phyloP scores from a whole-genome alignment of 1,140 invertebrate genomes.

The Parasteatoda tepidariorum region DNA sequence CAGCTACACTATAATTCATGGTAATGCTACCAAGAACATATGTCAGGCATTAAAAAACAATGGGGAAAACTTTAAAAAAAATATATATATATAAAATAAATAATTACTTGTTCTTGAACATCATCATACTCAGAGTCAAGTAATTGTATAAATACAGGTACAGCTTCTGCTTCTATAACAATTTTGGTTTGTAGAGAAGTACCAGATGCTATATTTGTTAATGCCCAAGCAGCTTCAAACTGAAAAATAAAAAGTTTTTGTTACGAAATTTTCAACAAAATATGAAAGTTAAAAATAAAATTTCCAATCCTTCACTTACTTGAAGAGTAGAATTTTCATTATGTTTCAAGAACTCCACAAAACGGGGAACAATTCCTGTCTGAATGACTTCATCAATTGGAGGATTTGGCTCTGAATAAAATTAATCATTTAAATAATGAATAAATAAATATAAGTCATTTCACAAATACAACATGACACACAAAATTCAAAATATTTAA shows the following conservation, averaged over 20 bases:
- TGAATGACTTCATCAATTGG: conserved; percentile 99
- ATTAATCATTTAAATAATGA: too few species aligned
- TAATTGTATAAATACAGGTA: conserved; percentile 90
- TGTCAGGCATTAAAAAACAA: too few species aligned
- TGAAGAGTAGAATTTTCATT: conserved; percentile 85
- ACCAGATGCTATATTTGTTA: conserved; percentile 98
- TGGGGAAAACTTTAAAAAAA: too few species aligned
- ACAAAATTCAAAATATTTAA: background rate
- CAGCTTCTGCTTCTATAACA: conserved; percentile 93
- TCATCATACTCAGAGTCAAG: conserved; percentile 87
- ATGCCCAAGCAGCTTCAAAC: conserved; percentile 98
- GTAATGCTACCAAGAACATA: too few species aligned
- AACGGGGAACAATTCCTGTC: conserved; percentile 94
- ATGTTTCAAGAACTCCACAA: conserved; percentile 93
- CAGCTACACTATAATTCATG: too few species aligned
- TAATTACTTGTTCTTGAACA: conserved; percentile 81
- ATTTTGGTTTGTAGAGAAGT: conserved; percentile 92
- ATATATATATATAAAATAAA: background rate
- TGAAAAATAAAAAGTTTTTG: conserved; percentile 71
- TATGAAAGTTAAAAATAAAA: too few species aligned
- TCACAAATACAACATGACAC: background rate
- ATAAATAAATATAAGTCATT: too few species aligned
- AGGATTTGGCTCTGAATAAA: conserved; percentile 87
- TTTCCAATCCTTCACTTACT: too few species aligned
- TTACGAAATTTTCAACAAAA: too few species aligned